Conservation (phyloP, 2,113 vertebrate species). For the Panthera leo region DNA sequence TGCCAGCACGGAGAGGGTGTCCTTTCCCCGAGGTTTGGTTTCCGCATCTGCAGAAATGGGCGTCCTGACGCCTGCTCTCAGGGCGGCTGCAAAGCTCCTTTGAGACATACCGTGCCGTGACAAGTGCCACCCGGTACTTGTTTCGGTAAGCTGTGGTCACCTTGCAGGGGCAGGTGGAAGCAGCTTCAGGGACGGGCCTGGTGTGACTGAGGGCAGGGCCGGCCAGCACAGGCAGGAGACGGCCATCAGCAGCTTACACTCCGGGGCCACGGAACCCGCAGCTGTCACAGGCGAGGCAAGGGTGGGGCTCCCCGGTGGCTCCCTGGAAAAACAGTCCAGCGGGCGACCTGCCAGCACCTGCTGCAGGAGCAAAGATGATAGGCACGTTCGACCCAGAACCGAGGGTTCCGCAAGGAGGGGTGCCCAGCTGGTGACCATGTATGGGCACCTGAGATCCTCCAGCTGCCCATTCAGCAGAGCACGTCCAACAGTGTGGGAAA, state of each 20-base stretch:
- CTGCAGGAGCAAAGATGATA: background rate
- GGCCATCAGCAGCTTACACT: background rate
- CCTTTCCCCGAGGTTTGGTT: background rate
- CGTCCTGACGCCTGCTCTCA: background rate
- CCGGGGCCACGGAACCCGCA: background rate
- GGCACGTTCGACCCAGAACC: background rate
- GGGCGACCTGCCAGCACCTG: background rate
- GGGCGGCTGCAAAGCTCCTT: background rate
- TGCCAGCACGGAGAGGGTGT: no score
- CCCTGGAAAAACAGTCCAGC: background rate
- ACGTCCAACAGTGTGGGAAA: background rate
- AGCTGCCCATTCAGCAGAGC: background rate
- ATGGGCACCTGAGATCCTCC: background rate
- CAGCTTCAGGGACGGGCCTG: background rate
- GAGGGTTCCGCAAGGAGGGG: rapidly evolving
- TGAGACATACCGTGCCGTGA: rapidly evolving
- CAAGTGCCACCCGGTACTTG: background rate
- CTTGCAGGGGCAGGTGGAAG: background rate
- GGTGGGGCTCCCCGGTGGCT: background rate
- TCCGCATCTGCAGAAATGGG: background rate
- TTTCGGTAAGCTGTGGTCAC: background rate
- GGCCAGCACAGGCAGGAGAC: background rate
- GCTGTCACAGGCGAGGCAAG: background rate
- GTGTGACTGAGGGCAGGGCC: background rate
- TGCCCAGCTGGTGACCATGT: background rate